Base-by-base conservation (phyloP, 2,113 vertebrate genomes). In the Nipponia nippon region DNA sequence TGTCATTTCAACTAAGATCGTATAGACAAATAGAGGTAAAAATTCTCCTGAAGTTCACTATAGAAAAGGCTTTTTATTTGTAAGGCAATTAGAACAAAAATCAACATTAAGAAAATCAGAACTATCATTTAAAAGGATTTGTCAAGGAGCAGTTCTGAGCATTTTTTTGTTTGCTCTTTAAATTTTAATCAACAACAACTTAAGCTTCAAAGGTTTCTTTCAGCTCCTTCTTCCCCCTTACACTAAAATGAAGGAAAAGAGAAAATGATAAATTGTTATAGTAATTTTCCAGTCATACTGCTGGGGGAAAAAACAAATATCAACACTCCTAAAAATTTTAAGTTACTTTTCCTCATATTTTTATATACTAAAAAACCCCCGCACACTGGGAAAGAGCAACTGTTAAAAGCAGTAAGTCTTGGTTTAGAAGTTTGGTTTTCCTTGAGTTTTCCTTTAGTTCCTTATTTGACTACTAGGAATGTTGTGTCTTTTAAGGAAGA, bases 351-450 rank as follows among this genome's bases (percentile, higher is more conserved):
- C 18, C 8, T 56, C 4, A 5, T 29, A n/a, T 76, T 66, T 77
- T 80, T 23, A 26, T 38, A 25, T 42, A 42, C 26, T 52, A 34
- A 55, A 38, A 44, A 61, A 49, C 5, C 0, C 0, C 9, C 59
- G 2, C 8, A 85, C 8, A 17, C 2, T 40, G 8, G 23, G 11
- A 66, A 92, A 38, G 8, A 47, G 26, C 40, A 80, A 13, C 17
- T 69, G n/a, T 13, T 40, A 62, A 90, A 52, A 53, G 15, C 8
- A 63, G 5, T 27, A 20, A 59, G 6, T 14, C n/a, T 25, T 25
- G 12, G 10, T 71, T 83, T 63, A 47, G 8, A 36, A 67, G 23
- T 61, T 47, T 0, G 2, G 17, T 77, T 79, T 80, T 15, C 14
- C 13, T 50, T 71, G 16, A 8, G 6, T 53, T 86, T 85, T 44